Conservation (phyloP, 2,113 vertebrate genomes). For the crab-eating macaque (Macaca fascicularis) region T2T-MFA8v1.1 NC_088380.1:121834001-121834500, state of each 20-base stretch:
- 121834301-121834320: background rate
- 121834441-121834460: background rate
- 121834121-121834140: background rate
- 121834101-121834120: background rate
- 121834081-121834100: conserved; percentile 16
- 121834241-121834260: background rate
- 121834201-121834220: background rate
- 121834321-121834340: background rate
- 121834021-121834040: background rate
- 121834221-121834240: background rate
- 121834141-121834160: background rate
- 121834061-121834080: background rate
- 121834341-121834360: background rate
- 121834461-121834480: background rate
- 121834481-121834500: conserved; percentile 16
- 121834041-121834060: background rate
- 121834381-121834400: background rate
- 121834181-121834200: background rate
- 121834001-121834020: background rate
- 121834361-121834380: background rate
- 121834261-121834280: background rate
- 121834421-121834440: background rate
- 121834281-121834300: background rate
- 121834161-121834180: background rate
- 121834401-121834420: background rate